Base-by-base conservation (phyloP, 2,888 invertebrate genomes). In the Cremastinae sp. region DNA sequence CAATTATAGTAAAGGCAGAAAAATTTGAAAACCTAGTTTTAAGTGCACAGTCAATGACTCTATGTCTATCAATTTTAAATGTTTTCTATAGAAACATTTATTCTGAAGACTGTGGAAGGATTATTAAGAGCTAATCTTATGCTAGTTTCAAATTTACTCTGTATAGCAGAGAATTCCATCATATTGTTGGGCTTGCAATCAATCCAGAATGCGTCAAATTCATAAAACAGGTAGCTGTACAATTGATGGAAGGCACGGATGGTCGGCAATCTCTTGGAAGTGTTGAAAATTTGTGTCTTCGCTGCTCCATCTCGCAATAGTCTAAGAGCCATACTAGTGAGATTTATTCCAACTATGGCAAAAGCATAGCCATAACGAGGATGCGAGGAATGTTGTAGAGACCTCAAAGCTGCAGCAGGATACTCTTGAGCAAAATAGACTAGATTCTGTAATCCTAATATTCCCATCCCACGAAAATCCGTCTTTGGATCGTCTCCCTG, bases 401-500 rank as follows among this genome's bases (percentile, higher is more conserved):
- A 95, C 87, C 96, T 95, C 62, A 93, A 93, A 1, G 97, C 95
- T 12, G 95, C 93, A 83, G 93, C 93, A 16, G 93, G 93, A 89
- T 97, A 96, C 86, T 96, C 95, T 39, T 92, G 92, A 22, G 96
- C 95, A 90, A 98, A 97, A 86, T 92, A 98, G 83, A 98, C 87
- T 0, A 99, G 91, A 90, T 98, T 98, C 83, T 98, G 96, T 55
- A 99, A 90, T 7, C 98, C 98, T 45, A 99, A 91, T 74, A 98
- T 90, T 20, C 99, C 99, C 98, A 99, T 99, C 76, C 99, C 99
- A 62, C 99, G 94, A 87, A 99, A 99, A 91, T 99, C 99, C 0
- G 99, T 99, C 90, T 96, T 96, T 0, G 99, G 99, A 91, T 99
- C 98, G 85, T 97, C 97, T 12, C 99, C 99, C 92, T 98, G 98